Conservation (phyloP, 2,888 invertebrate species). For the Selenia dentaria region DNA sequence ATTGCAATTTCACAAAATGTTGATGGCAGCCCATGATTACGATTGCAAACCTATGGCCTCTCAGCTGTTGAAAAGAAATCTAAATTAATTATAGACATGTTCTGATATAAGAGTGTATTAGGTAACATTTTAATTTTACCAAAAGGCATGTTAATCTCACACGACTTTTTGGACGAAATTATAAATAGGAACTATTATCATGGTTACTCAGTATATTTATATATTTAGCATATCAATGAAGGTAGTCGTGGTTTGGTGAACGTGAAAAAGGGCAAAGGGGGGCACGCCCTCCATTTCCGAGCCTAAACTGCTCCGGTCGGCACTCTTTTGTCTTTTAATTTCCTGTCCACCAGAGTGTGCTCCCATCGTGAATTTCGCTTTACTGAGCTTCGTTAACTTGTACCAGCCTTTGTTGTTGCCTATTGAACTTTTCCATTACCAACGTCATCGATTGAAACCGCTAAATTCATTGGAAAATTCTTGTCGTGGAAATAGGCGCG, state of each 20-base stretch:
- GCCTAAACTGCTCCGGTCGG: conserved; percentile 72
- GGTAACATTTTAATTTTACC: too few species aligned
- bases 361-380: conserved; percentile 77
- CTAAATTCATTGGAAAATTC: conserved; percentile 76
- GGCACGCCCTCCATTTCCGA: conserved; percentile 76
- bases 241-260: conserved; percentile 55
- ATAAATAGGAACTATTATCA: too few species aligned
- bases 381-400: conserved; percentile 81
- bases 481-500: conserved; percentile 55
- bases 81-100: too few species aligned
- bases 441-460: conserved; percentile 76
- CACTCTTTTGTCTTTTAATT: conserved; percentile 84
- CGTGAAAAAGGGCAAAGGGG: conserved; percentile 58
- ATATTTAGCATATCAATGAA: conserved; percentile 48
- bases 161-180: too few species aligned
- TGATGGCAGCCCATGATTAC: conserved; percentile 4
- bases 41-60: conserved; percentile 3
- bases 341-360: conserved; percentile 76
- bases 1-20: conserved; percentile 45
- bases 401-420: conserved; percentile 79
- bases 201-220: too few species aligned
- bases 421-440: conserved; percentile 83
- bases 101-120: too few species aligned
- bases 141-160: too few species aligned
- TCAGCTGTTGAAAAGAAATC: conserved; percentile 4